phyloP scores from a whole-genome alignment of 2,113 vertebrate species.

The Theristicus caerulescens region DNA sequence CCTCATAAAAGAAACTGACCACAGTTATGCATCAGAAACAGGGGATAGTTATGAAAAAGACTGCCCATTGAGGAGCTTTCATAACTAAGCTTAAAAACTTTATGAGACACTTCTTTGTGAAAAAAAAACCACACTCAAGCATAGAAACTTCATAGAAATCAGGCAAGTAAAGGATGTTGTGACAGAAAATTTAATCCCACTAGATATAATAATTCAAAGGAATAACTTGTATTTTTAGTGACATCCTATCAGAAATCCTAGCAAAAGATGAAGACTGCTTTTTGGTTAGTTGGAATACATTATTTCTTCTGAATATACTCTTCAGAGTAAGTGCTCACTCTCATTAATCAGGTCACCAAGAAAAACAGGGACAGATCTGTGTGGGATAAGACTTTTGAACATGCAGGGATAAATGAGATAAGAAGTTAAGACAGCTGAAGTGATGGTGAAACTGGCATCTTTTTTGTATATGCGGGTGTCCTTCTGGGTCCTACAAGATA shows the following conservation, averaged over 20 bases:
- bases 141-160: not conserved
- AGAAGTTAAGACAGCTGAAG: not conserved
- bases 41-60: not conserved
- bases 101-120: not conserved
- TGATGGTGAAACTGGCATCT: not conserved
- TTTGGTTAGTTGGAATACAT: not conserved
- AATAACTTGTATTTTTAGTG: slow-evolving; percentile 14
- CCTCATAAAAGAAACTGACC: not conserved
- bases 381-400: not conserved
- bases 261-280: not conserved
- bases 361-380: not conserved
- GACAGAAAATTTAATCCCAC: not conserved
- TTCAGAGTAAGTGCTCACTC: not conserved
- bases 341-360: not conserved
- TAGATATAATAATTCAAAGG: not conserved
- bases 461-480: not conserved
- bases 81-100: not conserved
- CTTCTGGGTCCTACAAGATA: not conserved
- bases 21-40: not conserved
- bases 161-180: slow-evolving; percentile 8
- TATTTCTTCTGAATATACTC: not conserved
- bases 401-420: not conserved
- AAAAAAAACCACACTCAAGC: not conserved
- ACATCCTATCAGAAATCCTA: not conserved
- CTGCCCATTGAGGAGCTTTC: not conserved